Conservation (phyloP, 2,888 invertebrate genomes). For the Bugulina stolonifera region DNA sequence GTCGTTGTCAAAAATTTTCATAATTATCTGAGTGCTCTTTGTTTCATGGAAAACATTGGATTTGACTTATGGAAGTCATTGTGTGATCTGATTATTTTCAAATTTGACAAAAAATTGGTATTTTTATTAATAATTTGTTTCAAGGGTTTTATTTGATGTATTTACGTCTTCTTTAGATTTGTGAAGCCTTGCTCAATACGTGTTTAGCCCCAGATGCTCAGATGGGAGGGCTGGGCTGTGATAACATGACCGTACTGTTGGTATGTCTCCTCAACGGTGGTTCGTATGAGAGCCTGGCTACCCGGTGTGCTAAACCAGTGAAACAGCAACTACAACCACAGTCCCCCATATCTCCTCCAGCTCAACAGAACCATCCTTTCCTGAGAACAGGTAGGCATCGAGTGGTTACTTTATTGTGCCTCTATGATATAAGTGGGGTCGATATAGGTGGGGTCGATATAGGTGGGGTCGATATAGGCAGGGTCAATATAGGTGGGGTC, state of each 20-base stretch:
- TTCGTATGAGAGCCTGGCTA: slow-evolving; percentile 52
- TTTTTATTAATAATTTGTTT: background rate
- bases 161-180: slow-evolving; percentile 60
- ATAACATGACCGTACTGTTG: slow-evolving; percentile 96
- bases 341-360: background rate
- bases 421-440: too few species aligned
- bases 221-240: slow-evolving; percentile 93
- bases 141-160: background rate
- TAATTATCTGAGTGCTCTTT: background rate
- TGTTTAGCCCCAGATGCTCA: slow-evolving; percentile 95
- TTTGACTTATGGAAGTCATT: too few species aligned
- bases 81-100: too few species aligned
- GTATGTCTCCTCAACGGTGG: slow-evolving; percentile 66
- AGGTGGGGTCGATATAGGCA: too few species aligned
- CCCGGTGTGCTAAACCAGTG: slow-evolving; percentile 38
- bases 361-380: background rate
- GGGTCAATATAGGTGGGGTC: too few species aligned
- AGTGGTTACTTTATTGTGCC: too few species aligned
- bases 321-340: background rate
- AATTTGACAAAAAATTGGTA: too few species aligned
- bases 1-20: background rate
- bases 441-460: too few species aligned
- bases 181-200: slow-evolving; percentile 85
- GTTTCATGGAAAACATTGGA: too few species aligned
- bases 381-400: background rate